phyloP scores from a whole-genome alignment of 2,113 vertebrate species.

The Brachypodius melanocephalos region DNA sequence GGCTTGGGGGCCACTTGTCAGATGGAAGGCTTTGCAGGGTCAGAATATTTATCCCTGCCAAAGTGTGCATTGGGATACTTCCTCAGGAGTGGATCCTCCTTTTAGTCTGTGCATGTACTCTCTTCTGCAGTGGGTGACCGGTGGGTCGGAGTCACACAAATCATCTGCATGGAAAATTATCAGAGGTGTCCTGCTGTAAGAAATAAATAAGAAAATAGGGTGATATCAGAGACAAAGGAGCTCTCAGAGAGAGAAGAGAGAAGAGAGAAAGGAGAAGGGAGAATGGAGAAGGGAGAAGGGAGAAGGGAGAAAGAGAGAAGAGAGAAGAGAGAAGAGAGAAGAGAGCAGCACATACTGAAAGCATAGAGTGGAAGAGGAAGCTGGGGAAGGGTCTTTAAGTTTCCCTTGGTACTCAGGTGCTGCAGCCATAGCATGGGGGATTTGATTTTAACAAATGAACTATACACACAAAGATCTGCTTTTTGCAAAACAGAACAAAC shows the following conservation, averaged over 20 bases:
- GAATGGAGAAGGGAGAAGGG: too few relatives aligned
- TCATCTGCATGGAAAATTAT: not conserved
- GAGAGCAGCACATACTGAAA: not conserved
- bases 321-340: not conserved
- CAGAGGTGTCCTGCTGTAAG: not conserved
- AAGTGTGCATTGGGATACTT: not conserved
- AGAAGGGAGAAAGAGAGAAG: not conserved
- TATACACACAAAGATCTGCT: not conserved
- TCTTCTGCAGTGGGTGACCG: not conserved
- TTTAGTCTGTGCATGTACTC: not conserved
- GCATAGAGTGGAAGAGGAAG: not conserved
- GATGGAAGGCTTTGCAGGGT: not conserved
- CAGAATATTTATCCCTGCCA: not conserved
- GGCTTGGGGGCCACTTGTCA: not conserved
- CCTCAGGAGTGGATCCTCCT: not conserved
- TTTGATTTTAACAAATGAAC: not conserved
- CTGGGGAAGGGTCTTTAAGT: not conserved
- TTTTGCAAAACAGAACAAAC: not conserved
- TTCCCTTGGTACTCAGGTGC: not conserved
- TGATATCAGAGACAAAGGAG: not conserved
- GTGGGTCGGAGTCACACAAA: rapidly evolving
- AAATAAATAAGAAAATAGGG: not conserved
- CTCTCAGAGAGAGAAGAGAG: not conserved
- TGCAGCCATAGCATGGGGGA: not conserved
- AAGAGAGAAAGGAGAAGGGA: not conserved